Evolutionary conservation across 2,113 vertebrate species (phyloP).

Genomic region (Rhinogobius similis): DNA sequence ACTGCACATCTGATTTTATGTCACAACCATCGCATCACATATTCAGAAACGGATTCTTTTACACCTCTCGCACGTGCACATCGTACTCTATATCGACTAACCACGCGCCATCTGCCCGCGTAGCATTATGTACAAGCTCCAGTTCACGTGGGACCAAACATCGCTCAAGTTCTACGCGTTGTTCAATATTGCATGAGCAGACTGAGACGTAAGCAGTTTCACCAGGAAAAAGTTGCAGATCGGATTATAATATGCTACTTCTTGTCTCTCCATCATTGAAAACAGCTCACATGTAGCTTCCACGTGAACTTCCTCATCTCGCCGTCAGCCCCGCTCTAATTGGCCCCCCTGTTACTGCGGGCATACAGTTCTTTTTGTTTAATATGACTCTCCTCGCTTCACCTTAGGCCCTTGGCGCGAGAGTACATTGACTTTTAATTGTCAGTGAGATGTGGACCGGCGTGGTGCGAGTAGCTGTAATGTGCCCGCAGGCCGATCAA

Average conservation of each 20-base stretch:
- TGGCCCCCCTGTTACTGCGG: neutral
- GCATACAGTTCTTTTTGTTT: neutral
- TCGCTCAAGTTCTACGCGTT: neutral
- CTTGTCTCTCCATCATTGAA: neutral
- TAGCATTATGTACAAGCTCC: neutral
- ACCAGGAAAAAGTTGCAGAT: neutral
- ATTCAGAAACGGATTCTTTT: neutral
- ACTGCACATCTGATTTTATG: neutral
- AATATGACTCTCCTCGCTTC: neutral
- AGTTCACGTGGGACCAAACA: slow-evolving; percentile 6
- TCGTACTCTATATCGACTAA: neutral
- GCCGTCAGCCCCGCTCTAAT: neutral
- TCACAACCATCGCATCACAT: neutral
- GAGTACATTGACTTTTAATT: slow-evolving; percentile 7
- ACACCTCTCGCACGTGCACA: neutral
- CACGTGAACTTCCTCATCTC: neutral
- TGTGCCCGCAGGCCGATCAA: neutral
- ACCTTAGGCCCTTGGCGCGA: neutral
- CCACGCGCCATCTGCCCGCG: neutral
- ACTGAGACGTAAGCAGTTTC: neutral
- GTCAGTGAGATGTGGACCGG: slow-evolving; percentile 6
- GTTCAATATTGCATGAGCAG: slow-evolving; percentile 1
- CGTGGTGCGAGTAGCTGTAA: neutral
- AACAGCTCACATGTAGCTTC: neutral
- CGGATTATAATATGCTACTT: neutral